Percentiles rank a stretch among this genome's conserved stretches.
Evolutionary conservation across 2,797 vertebrate species (phyloP).

Genomic region (Xenops minutus): DNA sequence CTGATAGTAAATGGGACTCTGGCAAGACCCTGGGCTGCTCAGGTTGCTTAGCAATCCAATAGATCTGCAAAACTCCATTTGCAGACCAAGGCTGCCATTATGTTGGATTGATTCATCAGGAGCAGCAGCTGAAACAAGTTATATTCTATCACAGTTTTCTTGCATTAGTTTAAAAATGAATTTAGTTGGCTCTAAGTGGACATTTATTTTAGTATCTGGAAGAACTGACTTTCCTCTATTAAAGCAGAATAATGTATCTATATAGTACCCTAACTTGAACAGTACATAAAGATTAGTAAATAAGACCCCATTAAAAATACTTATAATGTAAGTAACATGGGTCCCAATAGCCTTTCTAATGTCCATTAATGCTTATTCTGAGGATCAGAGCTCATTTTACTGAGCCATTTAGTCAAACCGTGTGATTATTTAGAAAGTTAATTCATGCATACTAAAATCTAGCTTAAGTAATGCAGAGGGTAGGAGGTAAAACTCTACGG

Average conservation of each 20-base stretch:
- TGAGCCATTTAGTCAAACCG: constrained; percentile 83
- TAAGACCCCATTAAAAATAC: constrained; percentile 82
- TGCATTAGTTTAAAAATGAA: constrained; percentile 71
- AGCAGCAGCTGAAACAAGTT: constrained; percentile 49
- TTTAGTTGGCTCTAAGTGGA: constrained; percentile 71
- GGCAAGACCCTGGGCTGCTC: constrained; percentile 7
- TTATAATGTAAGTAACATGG: constrained; percentile 79
- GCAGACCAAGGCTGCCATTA: constrained; percentile 47
- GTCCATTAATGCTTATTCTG: constrained; percentile 83
- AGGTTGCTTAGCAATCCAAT: constrained; percentile 19
- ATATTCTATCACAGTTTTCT: constrained; percentile 57
- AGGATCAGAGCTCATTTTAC: constrained; percentile 84
- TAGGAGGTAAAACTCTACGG: constrained; percentile 83
- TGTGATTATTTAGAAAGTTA: constrained; percentile 86
- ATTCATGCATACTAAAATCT: constrained; percentile 86
- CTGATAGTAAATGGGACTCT: not conserved
- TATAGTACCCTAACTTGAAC: constrained; percentile 74
- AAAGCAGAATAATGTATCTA: constrained; percentile 74
- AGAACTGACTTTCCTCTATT: constrained; percentile 71
- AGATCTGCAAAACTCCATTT: constrained; percentile 55
- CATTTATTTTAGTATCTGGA: constrained; percentile 75
- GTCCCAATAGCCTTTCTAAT: constrained; percentile 82
- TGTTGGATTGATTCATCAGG: constrained; percentile 68
- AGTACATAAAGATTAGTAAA: constrained; percentile 83
- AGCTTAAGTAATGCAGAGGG: constrained; percentile 83